These are phyloP conservation scores for Seriola aureovittata DNA, from an alignment of 2,113 vertebrate species.

Conservation along the genomic window DNA sequence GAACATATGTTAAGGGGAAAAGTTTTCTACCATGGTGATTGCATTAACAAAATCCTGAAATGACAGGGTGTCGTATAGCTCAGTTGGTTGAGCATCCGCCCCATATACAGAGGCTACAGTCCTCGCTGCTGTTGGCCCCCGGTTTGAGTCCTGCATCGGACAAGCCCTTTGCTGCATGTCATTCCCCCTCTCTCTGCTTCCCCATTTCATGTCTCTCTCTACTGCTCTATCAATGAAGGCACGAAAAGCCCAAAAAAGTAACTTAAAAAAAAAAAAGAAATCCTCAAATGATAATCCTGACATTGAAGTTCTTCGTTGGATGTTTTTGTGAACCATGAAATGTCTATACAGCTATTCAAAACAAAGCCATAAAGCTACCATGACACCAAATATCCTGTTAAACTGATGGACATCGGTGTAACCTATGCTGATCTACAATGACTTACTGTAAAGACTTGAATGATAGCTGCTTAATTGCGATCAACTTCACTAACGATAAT, in stretches of 20 bases:
- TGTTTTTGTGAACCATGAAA: slow-evolving; percentile 5
- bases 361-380: neutral
- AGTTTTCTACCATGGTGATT: slow-evolving; percentile 51
- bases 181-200: too few species aligned
- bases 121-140: too few species aligned
- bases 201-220: too few species aligned
- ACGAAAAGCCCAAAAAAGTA: too few species aligned
- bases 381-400: neutral
- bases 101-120: too few species aligned
- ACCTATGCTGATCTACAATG: neutral
- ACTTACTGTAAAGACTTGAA: neutral
- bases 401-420: neutral
- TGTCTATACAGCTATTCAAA: neutral
- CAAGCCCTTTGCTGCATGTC: too few species aligned
- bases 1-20: slow-evolving; percentile 54
- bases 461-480: too few species aligned
- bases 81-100: too few species aligned
- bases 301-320: slow-evolving; percentile 12
- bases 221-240: too few species aligned
- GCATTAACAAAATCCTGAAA: slow-evolving; percentile 50
- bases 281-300: slow-evolving; percentile 38
- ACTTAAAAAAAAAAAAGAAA: neutral
- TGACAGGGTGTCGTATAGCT: neutral
- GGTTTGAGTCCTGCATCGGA: too few species aligned
- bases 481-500: too few species aligned